A percentile compares a stretch with the other conserved stretches of the same genome.
phyloP scores from a whole-genome alignment of 2,797 vertebrate genomes.

The Sebastes baramenuke region DNA sequence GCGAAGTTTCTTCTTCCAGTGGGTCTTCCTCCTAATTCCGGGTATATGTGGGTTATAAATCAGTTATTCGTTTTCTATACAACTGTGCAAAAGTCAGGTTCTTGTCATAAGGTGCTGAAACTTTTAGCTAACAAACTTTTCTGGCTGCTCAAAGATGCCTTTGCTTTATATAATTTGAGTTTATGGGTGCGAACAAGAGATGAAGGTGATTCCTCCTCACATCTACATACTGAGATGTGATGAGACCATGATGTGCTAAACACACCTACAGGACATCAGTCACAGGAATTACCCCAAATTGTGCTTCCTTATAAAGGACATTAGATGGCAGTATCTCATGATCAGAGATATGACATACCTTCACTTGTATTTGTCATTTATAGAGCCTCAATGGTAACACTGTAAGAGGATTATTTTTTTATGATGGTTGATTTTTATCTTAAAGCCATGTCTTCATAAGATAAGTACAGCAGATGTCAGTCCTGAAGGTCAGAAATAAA shows the following conservation, averaged over 20 bases:
- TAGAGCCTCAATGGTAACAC: not conserved
- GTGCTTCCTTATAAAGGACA: not conserved
- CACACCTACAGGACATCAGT: rapidly evolving
- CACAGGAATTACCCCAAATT: not conserved
- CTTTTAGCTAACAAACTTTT: not conserved
- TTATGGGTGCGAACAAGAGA: not conserved
- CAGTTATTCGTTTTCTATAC: not conserved
- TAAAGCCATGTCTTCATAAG: not conserved
- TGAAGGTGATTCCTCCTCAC: not conserved
- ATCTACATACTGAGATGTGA: not conserved
- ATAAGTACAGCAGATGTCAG: not conserved
- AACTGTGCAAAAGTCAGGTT: not conserved
- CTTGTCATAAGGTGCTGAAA: not conserved
- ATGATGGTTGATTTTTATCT: not conserved
- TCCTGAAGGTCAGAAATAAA: not conserved
- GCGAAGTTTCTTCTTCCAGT: not conserved
- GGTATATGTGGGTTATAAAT: not conserved
- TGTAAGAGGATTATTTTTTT: not conserved
- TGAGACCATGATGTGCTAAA: no score
- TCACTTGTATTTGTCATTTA: no score
- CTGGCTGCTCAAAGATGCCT: not conserved
- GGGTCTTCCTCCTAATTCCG: not conserved
- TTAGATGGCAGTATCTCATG: conserved; percentile 14
- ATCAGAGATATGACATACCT: not conserved
- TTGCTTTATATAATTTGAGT: not conserved